phyloP scores from a whole-genome alignment of 2,113 vertebrate genomes.

The Struthio camelus region DNA sequence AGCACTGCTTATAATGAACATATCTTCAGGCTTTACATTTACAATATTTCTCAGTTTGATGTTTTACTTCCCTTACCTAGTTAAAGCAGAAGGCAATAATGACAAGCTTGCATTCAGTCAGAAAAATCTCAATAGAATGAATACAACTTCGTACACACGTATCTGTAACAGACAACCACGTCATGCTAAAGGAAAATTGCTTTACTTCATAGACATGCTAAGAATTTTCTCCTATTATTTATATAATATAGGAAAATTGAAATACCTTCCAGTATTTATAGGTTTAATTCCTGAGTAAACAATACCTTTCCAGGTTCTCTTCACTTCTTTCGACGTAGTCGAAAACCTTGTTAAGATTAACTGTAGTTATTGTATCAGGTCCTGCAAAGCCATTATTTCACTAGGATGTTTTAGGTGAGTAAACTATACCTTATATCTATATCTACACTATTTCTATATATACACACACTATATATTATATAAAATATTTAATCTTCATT shows the following conservation, averaged over 20 bases:
- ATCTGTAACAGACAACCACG: slow-evolving; percentile 56
- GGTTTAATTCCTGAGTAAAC: slow-evolving; percentile 16
- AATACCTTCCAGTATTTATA: slow-evolving; percentile 28
- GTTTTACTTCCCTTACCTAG: neutral
- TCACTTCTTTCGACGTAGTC: neutral
- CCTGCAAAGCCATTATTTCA: neutral
- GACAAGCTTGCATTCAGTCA: slow-evolving; percentile 25
- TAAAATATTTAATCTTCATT: neutral
- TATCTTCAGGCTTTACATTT: neutral
- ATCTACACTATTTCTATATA: neutral
- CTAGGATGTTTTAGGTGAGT: neutral
- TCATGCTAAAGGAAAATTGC: slow-evolving; percentile 41
- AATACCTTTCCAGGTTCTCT: slow-evolving; percentile 8
- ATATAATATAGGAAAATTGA: slow-evolving; percentile 51
- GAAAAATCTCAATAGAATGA: slow-evolving; percentile 12
- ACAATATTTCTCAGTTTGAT: neutral
- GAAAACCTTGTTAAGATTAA: neutral
- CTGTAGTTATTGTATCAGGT: neutral
- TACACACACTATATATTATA: too few species aligned
- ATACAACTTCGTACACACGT: slow-evolving; percentile 42
- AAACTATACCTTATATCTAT: neutral
- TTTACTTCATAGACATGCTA: slow-evolving; percentile 47
- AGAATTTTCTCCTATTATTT: slow-evolving; percentile 56
- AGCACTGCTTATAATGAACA: neutral
- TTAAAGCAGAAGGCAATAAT: slow-evolving; percentile 2